Conservation (phyloP, 2,797 vertebrate species). For the Mormyrops attenuatus region DNA sequence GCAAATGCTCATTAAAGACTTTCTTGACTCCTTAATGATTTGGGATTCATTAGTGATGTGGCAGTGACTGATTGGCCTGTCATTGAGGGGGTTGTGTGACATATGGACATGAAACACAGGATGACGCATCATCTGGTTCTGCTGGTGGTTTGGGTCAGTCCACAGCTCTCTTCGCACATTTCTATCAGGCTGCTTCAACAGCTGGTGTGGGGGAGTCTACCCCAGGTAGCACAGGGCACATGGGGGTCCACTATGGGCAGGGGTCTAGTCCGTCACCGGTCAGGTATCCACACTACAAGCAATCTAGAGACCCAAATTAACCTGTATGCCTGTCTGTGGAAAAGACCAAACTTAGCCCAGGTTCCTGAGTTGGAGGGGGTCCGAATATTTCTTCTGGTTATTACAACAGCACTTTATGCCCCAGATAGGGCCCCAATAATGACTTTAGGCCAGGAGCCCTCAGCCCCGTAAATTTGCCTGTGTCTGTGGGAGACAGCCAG, state of each 20-base stretch:
- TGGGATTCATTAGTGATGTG: not conserved
- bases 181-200: not conserved
- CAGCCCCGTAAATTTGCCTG: not conserved
- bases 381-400: not conserved
- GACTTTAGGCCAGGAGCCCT: not conserved
- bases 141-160: not conserved
- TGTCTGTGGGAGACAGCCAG: not conserved
- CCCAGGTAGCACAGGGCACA: not conserved
- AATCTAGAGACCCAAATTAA: not conserved
- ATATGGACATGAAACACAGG: not conserved
- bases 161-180: not conserved
- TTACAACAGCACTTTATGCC: not conserved
- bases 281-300: not conserved
- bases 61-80: constrained; percentile 9
- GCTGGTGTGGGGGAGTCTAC: not conserved
- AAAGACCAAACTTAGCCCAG: not conserved
- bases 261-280: not conserved
- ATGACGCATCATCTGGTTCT: not conserved
- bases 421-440: not conserved
- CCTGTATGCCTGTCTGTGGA: not conserved
- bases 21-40: not conserved
- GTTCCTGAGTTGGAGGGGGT: not conserved
- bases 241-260: no score
- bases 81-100: not conserved
- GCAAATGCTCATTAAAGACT: not conserved